Conservation (phyloP, 2,113 vertebrate species). For the Chaetodon trifascialis region DNA sequence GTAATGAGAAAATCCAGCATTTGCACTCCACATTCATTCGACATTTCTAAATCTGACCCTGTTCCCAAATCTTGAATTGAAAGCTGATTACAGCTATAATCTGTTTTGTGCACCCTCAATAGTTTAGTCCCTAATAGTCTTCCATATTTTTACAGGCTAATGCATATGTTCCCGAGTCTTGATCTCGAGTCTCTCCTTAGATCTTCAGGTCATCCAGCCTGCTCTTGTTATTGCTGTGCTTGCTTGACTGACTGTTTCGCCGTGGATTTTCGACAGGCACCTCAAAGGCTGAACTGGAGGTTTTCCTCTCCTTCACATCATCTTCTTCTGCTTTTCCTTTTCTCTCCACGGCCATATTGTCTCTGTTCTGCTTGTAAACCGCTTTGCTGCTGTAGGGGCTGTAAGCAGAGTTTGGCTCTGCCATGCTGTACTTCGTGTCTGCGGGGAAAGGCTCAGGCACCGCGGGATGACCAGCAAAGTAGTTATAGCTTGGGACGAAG, state of each 20-base stretch:
- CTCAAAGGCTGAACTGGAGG: constrained; percentile 62
- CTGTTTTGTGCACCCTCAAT: constrained; percentile 3
- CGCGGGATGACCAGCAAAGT: constrained; percentile 71
- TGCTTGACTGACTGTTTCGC: constrained; percentile 83
- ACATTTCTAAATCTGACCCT: background rate
- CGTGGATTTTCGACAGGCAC: constrained; percentile 71
- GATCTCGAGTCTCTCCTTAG: constrained; percentile 46
- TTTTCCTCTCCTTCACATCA: constrained; percentile 68
- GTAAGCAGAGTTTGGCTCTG: constrained; percentile 75
- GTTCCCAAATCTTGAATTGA: background rate
- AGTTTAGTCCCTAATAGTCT: background rate
- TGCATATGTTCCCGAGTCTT: constrained; percentile 1
- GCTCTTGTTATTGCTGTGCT: constrained; percentile 83
- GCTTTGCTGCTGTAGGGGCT: constrained; percentile 82
- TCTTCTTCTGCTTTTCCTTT: constrained; percentile 74
- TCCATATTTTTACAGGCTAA: background rate
- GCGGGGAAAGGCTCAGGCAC: constrained; percentile 69
- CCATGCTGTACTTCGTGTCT: constrained; percentile 79
- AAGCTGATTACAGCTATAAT: background rate
- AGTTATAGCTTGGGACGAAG: constrained; percentile 82
- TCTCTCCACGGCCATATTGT: constrained; percentile 85
- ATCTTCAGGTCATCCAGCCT: constrained; percentile 85
- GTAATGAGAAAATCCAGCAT: background rate
- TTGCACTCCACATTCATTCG: background rate
- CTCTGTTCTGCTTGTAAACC: constrained; percentile 86